phyloP scores from a whole-genome alignment of 2,797 vertebrate genomes.

The Rhinatrema bivittatum region DNA sequence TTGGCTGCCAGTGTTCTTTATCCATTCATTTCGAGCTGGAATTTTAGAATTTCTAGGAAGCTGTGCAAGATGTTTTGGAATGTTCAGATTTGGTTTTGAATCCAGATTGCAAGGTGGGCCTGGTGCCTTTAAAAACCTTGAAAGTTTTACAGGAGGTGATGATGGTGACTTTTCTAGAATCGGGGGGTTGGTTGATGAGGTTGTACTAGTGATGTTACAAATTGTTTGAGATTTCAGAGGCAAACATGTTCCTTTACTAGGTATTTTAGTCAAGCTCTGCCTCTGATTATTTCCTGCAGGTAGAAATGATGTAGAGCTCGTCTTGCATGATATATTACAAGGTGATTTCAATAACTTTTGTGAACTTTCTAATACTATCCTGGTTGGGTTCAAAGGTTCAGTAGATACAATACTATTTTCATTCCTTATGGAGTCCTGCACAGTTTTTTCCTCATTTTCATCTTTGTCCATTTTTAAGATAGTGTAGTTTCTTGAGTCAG shows the following conservation, averaged over 20 bases:
- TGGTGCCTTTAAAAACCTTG: constrained; percentile 60
- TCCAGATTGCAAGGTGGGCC: constrained; percentile 46
- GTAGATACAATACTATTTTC: constrained; percentile 39
- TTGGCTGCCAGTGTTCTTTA: constrained; percentile 42
- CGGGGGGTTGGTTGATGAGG: constrained; percentile 7
- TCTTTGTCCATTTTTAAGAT: constrained; percentile 59
- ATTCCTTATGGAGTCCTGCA: constrained; percentile 23
- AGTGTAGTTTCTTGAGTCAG: constrained; percentile 43
- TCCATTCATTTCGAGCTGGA: constrained; percentile 38
- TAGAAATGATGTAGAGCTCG: constrained; percentile 42
- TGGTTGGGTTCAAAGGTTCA: constrained; percentile 45
- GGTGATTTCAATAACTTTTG: constrained; percentile 60
- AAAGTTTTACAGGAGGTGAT: constrained; percentile 58
- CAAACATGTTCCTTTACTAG: constrained; percentile 62
- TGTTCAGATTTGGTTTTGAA: constrained; percentile 38
- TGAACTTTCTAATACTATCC: constrained; percentile 40
- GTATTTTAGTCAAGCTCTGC: constrained; percentile 64
- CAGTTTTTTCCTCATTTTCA: constrained; percentile 44
- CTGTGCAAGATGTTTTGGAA: constrained; percentile 36
- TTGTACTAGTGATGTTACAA: constrained; percentile 23
- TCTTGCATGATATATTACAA: constrained; percentile 42
- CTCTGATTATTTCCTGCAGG: constrained; percentile 47
- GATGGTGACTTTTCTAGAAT: constrained; percentile 54
- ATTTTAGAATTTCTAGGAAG: constrained; percentile 35
- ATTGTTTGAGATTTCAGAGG: constrained; percentile 57